These are phyloP conservation scores for Corythornis madagascariensis DNA, from an alignment of 2,113 vertebrate species.

Conservation along the genomic window DNA sequence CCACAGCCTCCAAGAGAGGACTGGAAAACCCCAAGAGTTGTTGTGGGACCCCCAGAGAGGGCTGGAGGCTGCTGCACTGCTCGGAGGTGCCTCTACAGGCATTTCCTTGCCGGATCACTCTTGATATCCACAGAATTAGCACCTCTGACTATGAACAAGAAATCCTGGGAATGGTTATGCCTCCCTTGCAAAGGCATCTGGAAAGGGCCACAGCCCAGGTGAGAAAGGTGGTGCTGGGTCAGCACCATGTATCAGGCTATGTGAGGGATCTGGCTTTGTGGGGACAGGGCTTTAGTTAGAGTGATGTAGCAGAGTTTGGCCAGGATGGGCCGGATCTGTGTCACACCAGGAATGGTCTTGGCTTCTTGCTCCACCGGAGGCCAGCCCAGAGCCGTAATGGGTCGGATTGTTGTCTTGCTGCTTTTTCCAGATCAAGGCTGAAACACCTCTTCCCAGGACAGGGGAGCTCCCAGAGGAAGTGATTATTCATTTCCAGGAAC, in stretches of 20 bases:
- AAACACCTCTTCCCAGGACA: neutral
- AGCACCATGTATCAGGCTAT: rapidly evolving
- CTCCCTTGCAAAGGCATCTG: neutral
- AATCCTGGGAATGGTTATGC: neutral
- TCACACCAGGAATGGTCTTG: neutral
- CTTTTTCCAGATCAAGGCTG: neutral
- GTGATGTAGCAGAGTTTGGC: neutral
- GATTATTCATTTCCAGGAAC: constrained; percentile 53
- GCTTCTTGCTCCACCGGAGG: neutral
- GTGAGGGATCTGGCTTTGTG: rapidly evolving
- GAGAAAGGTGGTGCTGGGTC: neutral
- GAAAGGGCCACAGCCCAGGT: neutral
- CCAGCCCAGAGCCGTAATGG: neutral
- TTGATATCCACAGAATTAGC: neutral
- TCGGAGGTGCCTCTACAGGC: neutral
- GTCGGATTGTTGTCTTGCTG: neutral
- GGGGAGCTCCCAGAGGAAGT: neutral
- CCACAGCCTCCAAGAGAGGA: neutral
- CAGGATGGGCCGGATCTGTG: neutral
- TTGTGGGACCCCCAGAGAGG: rapidly evolving
- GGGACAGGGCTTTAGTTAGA: neutral
- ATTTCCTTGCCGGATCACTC: neutral
- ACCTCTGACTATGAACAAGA: neutral
- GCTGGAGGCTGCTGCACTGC: neutral
- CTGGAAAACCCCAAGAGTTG: rapidly evolving